A percentile compares a stretch with the other conserved stretches of the same genome.
phyloP scores from a whole-genome alignment of 2,888 invertebrate genomes.

The Petrolisthes manimaculis region DNA sequence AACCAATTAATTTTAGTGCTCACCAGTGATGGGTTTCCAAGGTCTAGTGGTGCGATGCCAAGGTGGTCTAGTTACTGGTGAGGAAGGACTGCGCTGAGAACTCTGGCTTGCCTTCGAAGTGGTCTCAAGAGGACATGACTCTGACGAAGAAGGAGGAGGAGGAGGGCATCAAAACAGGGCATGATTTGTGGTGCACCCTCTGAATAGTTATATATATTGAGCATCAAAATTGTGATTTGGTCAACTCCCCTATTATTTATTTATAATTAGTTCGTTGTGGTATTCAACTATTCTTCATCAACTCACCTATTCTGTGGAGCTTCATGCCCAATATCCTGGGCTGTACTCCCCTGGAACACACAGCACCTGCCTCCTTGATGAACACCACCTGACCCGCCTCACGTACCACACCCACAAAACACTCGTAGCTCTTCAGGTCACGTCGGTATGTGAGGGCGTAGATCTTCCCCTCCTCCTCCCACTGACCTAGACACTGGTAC shows the following conservation, averaged over 20 bases:
- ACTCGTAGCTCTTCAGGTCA: conserved; percentile 76
- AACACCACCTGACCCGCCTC: conserved; percentile 75
- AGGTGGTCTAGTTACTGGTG: conserved; percentile 24
- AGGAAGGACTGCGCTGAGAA: conserved; percentile 22
- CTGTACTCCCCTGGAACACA: conserved; percentile 76
- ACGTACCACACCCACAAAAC: conserved; percentile 77
- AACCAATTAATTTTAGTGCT: background rate
- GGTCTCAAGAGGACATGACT: background rate
- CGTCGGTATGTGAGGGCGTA: conserved; percentile 78
- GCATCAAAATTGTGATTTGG: background rate
- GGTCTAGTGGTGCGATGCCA: conserved; percentile 34
- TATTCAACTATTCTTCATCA: background rate
- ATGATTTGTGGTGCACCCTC: background rate
- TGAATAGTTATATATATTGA: too few species aligned
- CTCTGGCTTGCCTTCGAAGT: conserved; percentile 9
- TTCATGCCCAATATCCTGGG: conserved; percentile 76
- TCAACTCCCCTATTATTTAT: background rate
- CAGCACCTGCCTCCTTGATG: conserved; percentile 77
- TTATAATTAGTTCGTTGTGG: too few species aligned
- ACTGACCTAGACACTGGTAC: conserved; percentile 78
- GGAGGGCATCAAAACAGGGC: background rate
- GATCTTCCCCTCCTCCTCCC: conserved; percentile 76
- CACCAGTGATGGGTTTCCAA: conserved; percentile 50
- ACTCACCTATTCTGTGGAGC: conserved; percentile 51
- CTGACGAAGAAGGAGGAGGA: background rate